Evolutionary conservation across 2,797 vertebrate genomes (phyloP).

Genomic region (Sebastes itinus): DNA sequence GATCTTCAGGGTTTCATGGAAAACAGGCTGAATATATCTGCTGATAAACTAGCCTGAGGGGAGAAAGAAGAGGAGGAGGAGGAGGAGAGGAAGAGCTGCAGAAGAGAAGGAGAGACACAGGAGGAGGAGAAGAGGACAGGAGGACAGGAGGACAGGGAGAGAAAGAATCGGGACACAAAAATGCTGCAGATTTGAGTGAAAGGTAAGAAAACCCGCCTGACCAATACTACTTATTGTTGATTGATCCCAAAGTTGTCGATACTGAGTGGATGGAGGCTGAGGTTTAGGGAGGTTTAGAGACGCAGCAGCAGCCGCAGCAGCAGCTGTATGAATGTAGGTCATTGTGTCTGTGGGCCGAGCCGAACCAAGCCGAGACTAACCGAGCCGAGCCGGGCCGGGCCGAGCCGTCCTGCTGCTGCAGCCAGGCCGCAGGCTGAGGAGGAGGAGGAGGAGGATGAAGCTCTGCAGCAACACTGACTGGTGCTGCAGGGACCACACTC

Average conservation of each 20-base stretch:
- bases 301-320: constrained; percentile 22
- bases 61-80: background rate
- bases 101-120: background rate
- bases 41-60: background rate
- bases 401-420: constrained; percentile 37
- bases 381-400: constrained; percentile 24
- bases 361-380: constrained; percentile 44
- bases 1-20: background rate
- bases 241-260: constrained; percentile 28
- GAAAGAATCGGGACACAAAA: constrained; percentile 25
- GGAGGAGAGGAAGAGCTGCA: background rate
- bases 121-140: constrained; percentile 13
- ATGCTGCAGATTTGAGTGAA: constrained; percentile 64
- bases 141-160: constrained; percentile 18
- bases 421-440: constrained; percentile 46
- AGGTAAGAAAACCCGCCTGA: constrained; percentile 57
- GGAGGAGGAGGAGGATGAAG: constrained; percentile 26
- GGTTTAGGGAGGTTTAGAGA: constrained; percentile 1
- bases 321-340: constrained; percentile 67
- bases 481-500: background rate
- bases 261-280: background rate
- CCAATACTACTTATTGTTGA: constrained; percentile 17
- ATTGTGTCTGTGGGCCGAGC: constrained; percentile 73
- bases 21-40: background rate
- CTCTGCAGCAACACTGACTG: constrained; percentile 21